Base-by-base conservation (phyloP, 1,140 invertebrate species). In the Rhynchophorus ferrugineus region DNA sequence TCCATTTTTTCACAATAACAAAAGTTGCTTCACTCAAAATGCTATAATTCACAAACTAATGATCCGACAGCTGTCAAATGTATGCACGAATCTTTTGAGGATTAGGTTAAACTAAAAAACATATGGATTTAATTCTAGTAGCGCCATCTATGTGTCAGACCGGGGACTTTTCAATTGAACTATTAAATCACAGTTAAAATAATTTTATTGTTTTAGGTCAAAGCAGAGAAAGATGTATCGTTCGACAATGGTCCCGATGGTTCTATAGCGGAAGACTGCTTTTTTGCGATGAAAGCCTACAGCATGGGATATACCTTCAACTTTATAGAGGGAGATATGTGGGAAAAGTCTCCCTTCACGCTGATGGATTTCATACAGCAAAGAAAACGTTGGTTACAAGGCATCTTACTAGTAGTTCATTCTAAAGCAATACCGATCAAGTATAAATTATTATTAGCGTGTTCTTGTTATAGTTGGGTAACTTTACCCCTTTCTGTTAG, bases 251-350 rank as follows among this genome's bases (percentile, higher is more conserved):
- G 94, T 5, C 74, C 89, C 38, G 92, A 96, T 70, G 93, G 93
- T 20, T 95, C 91, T 0, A 89, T 97, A n/a, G 94, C 95, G 18
- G 94, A 98, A 71, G 95, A 98, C 70, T 96, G 92, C 66, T 97
- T 84, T 67, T 98, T 98, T 74, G 91, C 89, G 0, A 94, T 98
- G 88, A 84, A 87, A 52, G 95, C 94, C 0, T 90, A 85, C 64
- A 78, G 79, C 46, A 76, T 88, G 68, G 89, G 89, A 7, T 91
- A 87, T 64, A 79, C 83, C 1, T 95, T 95, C 67, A 91, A 92
- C 64, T 95, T 95, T 70, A 81, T 96, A 54, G 91, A 95, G 67
- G 92, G 94, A 14, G 93, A 96, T 73, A 96, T 97, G 93, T 92
- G 91, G 84, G 94, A 98, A 69, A 95, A 97, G 67, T 94, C 90